Conservation (phyloP, 2,113 vertebrate species). For the Neotoma lepida region DNA sequence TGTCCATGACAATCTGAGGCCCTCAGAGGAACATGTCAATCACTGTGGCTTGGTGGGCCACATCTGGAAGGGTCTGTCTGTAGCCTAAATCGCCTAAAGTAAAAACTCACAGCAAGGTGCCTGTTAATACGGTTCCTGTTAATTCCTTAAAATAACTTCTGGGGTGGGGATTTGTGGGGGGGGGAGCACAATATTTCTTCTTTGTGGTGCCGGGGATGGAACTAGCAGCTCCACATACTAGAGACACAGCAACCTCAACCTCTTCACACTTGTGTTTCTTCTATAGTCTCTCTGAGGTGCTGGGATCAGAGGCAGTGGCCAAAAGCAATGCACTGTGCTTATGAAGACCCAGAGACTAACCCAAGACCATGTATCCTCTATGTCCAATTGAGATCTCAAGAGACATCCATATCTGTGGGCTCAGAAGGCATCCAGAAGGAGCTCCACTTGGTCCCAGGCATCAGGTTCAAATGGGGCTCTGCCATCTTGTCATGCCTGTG, state of each 20-base stretch:
- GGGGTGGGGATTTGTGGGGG: not conserved
- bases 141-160: not conserved
- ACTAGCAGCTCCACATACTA: not conserved
- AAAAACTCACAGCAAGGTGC: rapidly evolving
- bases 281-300: not conserved
- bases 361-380: rapidly evolving
- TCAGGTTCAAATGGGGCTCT: rapidly evolving
- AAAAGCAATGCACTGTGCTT: rapidly evolving
- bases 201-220: not conserved
- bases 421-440: not conserved
- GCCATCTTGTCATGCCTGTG: rapidly evolving
- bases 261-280: rapidly evolving
- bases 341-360: not conserved
- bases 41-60: rapidly evolving
- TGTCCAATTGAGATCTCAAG: no score
- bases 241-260: not conserved
- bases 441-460: rapidly evolving
- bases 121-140: rapidly evolving
- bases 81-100: no score
- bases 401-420: rapidly evolving
- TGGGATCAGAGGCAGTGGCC: not conserved
- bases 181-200: not conserved
- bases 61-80: not conserved
- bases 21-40: not conserved
- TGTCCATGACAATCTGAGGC: rapidly evolving